Conservation (phyloP, 2,888 invertebrate species). For the Machimus rusticus region DNA sequence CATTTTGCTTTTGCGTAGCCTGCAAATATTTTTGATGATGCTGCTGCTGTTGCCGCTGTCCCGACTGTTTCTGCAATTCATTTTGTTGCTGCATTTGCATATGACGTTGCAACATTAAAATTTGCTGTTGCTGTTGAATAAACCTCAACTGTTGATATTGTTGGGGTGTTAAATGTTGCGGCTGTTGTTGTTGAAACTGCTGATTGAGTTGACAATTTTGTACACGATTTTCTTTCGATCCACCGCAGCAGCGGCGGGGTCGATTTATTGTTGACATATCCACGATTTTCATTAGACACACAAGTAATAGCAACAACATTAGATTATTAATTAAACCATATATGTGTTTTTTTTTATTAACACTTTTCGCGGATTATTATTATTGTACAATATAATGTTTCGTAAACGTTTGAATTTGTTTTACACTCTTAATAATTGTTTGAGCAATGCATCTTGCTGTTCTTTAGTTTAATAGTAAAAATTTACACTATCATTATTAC, state of each 20-base stretch:
- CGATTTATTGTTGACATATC: slow-evolving; percentile 60
- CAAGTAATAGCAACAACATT: slow-evolving; percentile 63
- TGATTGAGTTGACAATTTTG: slow-evolving; percentile 62
- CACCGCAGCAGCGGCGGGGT: slow-evolving; percentile 49
- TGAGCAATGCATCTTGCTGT: not conserved
- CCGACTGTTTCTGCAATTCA: slow-evolving; percentile 52
- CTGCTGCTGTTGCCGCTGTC: slow-evolving; percentile 51
- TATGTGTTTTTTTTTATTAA: not conserved
- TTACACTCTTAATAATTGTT: not conserved
- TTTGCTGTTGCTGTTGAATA: slow-evolving; percentile 58
- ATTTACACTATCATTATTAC: not conserved
- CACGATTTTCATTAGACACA: slow-evolving; percentile 62
- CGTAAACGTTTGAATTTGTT: not conserved
- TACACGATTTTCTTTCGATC: slow-evolving; percentile 47
- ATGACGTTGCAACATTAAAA: slow-evolving; percentile 60
- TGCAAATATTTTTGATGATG: slow-evolving; percentile 40
- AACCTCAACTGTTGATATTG: slow-evolving; percentile 57
- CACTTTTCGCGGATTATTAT: not conserved
- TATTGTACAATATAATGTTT: not conserved
- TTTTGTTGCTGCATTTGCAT: slow-evolving; percentile 62
- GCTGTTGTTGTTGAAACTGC: slow-evolving; percentile 65
- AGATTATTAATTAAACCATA: slow-evolving; percentile 54
- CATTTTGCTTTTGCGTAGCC: not conserved
- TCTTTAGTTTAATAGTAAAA: not conserved
- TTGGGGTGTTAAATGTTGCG: not conserved